Evolutionary conservation across 2,888 invertebrate species (phyloP).

Genomic region (Pseudococcus jackbeardsleyi): DNA sequence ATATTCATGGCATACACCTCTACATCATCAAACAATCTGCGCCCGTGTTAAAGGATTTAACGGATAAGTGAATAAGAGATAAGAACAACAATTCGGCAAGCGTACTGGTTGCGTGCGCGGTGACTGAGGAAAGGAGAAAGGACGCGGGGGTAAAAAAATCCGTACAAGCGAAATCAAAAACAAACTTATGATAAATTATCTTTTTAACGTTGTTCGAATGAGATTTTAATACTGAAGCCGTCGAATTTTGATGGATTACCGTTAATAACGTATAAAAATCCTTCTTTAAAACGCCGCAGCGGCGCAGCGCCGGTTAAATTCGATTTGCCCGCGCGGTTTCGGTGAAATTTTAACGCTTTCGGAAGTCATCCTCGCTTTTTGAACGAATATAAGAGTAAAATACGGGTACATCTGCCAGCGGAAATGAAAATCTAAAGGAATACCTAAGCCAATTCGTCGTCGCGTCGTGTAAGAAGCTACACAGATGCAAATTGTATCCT

Average conservation of each 20-base stretch:
- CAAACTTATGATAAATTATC: slow-evolving; percentile 62
- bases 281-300: neutral
- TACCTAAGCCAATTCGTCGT: too few species aligned
- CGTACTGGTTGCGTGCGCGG: neutral
- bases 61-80: slow-evolving; percentile 53
- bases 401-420: too few species aligned
- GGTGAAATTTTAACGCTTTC: too few species aligned
- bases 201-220: slow-evolving; percentile 55
- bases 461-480: too few species aligned
- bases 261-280: slow-evolving; percentile 50
- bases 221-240: slow-evolving; percentile 55
- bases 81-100: slow-evolving; percentile 29
- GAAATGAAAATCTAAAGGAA: too few species aligned
- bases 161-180: slow-evolving; percentile 40
- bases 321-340: neutral
- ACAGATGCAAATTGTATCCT: too few species aligned
- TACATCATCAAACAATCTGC: slow-evolving; percentile 43
- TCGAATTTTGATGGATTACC: slow-evolving; percentile 63
- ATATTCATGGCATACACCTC: slow-evolving; percentile 48
- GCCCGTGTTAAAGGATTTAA: slow-evolving; percentile 38
- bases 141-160: neutral
- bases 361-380: too few species aligned
- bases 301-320: neutral
- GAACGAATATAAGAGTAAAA: too few species aligned
- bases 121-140: neutral